Percentiles rank a stretch among this genome's conserved stretches.
Evolutionary conservation across 1,140 invertebrate species (phyloP).

Genomic region (Cepaea nemoralis): DNA sequence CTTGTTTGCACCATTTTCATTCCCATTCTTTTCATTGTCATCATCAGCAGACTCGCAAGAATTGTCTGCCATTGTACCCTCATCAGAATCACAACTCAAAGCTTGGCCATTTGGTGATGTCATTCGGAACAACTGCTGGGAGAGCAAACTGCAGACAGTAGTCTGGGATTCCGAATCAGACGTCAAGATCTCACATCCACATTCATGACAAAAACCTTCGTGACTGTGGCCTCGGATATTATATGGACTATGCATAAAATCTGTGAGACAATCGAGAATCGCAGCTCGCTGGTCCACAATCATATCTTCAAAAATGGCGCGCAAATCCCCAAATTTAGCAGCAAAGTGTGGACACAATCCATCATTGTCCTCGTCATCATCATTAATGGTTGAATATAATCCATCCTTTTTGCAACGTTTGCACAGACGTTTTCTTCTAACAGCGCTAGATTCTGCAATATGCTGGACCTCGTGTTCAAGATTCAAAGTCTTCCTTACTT

Average conservation of each 20-base stretch:
- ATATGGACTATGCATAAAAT: neutral
- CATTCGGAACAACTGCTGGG: slow-evolving; percentile 42
- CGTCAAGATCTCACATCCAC: slow-evolving; percentile 27
- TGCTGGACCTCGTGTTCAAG: slow-evolving; percentile 56
- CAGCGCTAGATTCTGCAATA: slow-evolving; percentile 13
- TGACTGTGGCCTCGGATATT: slow-evolving; percentile 11
- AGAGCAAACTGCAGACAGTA: slow-evolving; percentile 54
- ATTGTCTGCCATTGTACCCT: slow-evolving; percentile 51
- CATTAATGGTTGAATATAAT: neutral
- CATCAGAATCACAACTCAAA: slow-evolving; percentile 46
- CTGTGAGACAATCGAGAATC: slow-evolving; percentile 18
- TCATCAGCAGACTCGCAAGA: slow-evolving; percentile 37
- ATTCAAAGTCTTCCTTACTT: slow-evolving; percentile 57
- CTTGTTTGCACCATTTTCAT: neutral
- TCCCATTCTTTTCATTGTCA: slow-evolving; percentile 52
- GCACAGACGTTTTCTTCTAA: slow-evolving; percentile 15
- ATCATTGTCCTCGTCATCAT: neutral
- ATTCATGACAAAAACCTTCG: slow-evolving; percentile 4
- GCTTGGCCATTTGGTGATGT: slow-evolving; percentile 36
- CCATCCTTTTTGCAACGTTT: slow-evolving; percentile 14
- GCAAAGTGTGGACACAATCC: slow-evolving; percentile 18
- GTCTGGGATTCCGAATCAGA: slow-evolving; percentile 53
- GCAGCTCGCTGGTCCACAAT: slow-evolving; percentile 20
- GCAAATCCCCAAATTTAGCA: slow-evolving; percentile 7
- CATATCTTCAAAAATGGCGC: slow-evolving; percentile 15